phyloP scores from a whole-genome alignment of 2,797 vertebrate genomes.

The Chelon auratus region DNA sequence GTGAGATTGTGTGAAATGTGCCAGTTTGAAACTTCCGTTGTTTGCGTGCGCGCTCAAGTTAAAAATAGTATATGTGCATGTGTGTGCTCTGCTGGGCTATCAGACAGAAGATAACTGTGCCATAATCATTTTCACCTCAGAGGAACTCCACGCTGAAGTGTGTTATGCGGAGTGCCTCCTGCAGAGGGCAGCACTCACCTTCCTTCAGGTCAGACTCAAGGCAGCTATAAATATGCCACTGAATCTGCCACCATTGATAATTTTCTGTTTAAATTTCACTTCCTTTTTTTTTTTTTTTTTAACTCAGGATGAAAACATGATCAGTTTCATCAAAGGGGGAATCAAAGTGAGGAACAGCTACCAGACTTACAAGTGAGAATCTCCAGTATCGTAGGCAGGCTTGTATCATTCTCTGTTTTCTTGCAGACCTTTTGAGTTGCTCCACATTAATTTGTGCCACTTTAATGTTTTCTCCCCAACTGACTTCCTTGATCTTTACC shows the following conservation, averaged over 20 bases:
- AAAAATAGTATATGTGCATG: neutral
- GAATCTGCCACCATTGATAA: neutral
- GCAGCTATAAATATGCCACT: neutral
- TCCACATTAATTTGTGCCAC: neutral
- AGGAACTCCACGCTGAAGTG: conserved; percentile 97
- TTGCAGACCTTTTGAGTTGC: neutral
- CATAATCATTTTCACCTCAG: conserved; percentile 77
- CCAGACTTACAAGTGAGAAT: conserved; percentile 95
- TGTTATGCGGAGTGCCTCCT: conserved; percentile 98
- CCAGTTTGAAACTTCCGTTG: neutral
- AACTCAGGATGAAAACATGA: conserved; percentile 97
- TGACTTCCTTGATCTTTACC: neutral
- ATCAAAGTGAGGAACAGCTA: conserved; percentile 99
- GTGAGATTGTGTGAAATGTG: neutral
- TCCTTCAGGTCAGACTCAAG: conserved; percentile 89
- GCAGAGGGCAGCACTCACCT: conserved; percentile 97
- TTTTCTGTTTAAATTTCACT: neutral
- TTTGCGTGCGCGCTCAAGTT: no score
- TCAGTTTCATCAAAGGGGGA: conserved; percentile 98
- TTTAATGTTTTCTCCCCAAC: neutral
- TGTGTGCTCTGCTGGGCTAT: conserved; percentile 15
- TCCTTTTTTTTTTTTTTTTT: neutral
- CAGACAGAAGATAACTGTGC: conserved; percentile 39
- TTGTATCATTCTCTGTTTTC: neutral
- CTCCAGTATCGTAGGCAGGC: neutral